Evolutionary conservation across 2,797 vertebrate genomes (phyloP), one percentile per base, ranked within the genome.

Genomic region (Clarias platycephalus): DNA sequence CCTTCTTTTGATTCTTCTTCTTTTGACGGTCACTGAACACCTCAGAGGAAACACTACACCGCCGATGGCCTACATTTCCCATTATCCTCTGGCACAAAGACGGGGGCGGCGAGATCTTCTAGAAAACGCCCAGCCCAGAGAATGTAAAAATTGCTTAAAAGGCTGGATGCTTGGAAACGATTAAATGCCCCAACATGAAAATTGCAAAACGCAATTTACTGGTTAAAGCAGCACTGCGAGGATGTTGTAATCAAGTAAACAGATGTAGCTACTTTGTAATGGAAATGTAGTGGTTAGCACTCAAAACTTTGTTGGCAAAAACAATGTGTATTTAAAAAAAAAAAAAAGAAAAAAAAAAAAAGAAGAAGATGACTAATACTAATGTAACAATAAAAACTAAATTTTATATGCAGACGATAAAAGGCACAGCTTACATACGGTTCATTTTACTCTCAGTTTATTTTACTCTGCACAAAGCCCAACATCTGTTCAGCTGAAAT

Each of bases 1-100:
- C 34, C 57, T 31, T 63, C 58, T 74, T 57, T 71, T 57, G 63
- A 49, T 74, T 53, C 58, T 74, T 83, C 81, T 83, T 75, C 70
- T 74, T 83, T 64, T 63, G 81, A 94, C 94, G 91, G 82, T 89
- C 74, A 75, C 53, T 86, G 90, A 91, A 93, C 91, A 86, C 93
- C 93, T 90, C 86, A 55, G 89, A 90, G n/a, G 94, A 91, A 94
- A 95, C 58, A 80, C 22, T 91, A 95, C 91, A 94, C 94, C 93
- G 85, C 64, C 64, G 80, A 93, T 93, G 91, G 92, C 94, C 93
- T 91, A 90, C 83, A 89, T 89, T 89, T 80, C 84, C 86, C 86
- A 87, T 89, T 89, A 86, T 89, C 83, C 86, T 86, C 77, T 0
- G 15, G 86, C 70, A 89, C 82, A 87, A 86, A 89, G 58, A 53